Conservation (phyloP, 2,797 vertebrate genomes). For the Avahi laniger region DNA sequence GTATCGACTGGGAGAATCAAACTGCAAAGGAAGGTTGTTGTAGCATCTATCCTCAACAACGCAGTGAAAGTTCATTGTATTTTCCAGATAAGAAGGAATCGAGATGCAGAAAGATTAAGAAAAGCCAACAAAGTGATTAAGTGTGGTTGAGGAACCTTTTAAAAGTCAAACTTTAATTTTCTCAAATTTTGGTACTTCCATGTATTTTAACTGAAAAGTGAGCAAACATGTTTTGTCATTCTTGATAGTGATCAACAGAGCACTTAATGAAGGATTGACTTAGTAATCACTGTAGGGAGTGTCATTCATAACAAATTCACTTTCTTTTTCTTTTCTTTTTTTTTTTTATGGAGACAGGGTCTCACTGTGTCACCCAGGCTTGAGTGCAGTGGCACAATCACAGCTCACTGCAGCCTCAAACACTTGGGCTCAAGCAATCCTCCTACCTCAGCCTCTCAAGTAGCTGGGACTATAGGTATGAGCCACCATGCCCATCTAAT, state of each 20-base stretch:
- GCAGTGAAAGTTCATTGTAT: background rate
- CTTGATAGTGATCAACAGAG: background rate
- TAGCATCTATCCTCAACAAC: background rate
- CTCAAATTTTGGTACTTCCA: background rate
- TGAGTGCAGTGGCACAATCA: background rate
- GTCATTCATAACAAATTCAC: background rate
- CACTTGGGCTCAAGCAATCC: background rate
- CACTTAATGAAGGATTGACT: background rate
- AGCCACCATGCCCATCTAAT: too few relatives aligned
- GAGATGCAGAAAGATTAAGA: background rate
- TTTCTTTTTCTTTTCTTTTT: background rate
- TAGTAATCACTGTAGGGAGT: background rate
- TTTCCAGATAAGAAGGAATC: background rate
- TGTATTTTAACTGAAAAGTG: slow-evolving; percentile 16
- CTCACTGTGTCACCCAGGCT: background rate
- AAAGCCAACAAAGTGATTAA: background rate
- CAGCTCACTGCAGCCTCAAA: background rate
- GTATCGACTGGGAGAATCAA: background rate
- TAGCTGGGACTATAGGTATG: too few relatives aligned
- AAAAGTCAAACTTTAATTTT: slow-evolving; percentile 30
- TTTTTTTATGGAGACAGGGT: background rate
- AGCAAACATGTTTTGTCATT: background rate
- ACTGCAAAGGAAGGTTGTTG: background rate
- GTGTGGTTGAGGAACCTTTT: background rate
- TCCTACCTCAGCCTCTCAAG: too few relatives aligned